Conservation (phyloP, 1,140 invertebrate species). For the Brachionus asplanchnoidis region DNA sequence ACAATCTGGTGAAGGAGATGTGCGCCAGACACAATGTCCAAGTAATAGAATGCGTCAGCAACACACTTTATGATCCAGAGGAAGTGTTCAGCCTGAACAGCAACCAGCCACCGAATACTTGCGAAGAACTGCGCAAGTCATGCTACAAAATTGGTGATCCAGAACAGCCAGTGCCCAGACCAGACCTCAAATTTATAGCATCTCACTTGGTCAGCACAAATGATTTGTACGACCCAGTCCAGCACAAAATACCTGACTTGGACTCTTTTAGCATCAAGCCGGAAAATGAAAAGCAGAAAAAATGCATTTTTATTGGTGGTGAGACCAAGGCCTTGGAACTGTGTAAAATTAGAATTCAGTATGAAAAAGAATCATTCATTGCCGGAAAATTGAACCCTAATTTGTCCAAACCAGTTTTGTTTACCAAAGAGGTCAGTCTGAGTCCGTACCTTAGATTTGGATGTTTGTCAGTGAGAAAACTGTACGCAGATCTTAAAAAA, state of each 20-base stretch:
- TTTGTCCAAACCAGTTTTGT: slow-evolving; percentile 65
- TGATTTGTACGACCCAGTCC: background rate
- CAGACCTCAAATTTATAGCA: slow-evolving; percentile 54
- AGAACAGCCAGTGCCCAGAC: slow-evolving; percentile 59
- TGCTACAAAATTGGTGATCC: slow-evolving; percentile 62
- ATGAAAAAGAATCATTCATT: slow-evolving; percentile 49
- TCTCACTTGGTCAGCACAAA: background rate
- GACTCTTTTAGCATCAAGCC: slow-evolving; percentile 44
- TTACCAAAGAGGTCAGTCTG: slow-evolving; percentile 65
- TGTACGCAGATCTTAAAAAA: slow-evolving; percentile 50
- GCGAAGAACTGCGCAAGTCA: slow-evolving; percentile 49
- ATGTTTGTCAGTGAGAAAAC: slow-evolving; percentile 55
- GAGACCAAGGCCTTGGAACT: slow-evolving; percentile 49
- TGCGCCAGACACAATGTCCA: slow-evolving; percentile 62
- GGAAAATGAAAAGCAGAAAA: slow-evolving; percentile 48
- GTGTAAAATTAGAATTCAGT: slow-evolving; percentile 45
- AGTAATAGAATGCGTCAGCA: slow-evolving; percentile 55
- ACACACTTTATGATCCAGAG: slow-evolving; percentile 54
- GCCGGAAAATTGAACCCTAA: slow-evolving; percentile 65
- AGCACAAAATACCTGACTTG: slow-evolving; percentile 13
- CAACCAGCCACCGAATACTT: slow-evolving; percentile 51
- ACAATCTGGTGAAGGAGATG: slow-evolving; percentile 61
- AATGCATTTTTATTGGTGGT: slow-evolving; percentile 48
- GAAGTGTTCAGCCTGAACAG: slow-evolving; percentile 50
- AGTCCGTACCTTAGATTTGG: slow-evolving; percentile 65